Base-by-base conservation (phyloP, 2,888 invertebrate species). In the Phania funesta region DNA sequence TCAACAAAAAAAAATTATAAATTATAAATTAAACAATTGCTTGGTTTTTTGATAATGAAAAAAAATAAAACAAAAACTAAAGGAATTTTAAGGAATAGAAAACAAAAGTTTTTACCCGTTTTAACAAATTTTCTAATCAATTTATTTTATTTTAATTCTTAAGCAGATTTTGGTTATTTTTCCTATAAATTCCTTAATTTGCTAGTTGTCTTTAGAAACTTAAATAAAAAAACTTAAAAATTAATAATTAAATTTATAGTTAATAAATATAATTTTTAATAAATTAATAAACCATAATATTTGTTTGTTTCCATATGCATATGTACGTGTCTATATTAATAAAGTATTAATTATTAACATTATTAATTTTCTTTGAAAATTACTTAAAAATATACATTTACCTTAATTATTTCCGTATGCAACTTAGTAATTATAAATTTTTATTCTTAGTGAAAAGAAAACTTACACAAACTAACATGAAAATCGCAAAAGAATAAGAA, bases 281-380 rank as follows among this genome's bases (percentile, higher is more conserved):
- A 5, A 67, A 65, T 32, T 64, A 22, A 44, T 24, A 3, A 20
- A 6, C 38, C 18, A 65, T 38, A 46, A 54, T 35, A 46, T 65
- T 58, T 29, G 48, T 76, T 76, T 76, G 58, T 67, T 76, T 58
- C 24, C 50, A 13, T 22, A 52, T 73, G 32, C 16, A 41, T 60
- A 60, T 16, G 16, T 60, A 48, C 50, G 67, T 76, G 75, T 76
- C 75, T 76, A 76, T 50, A 74, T 64, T 54, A 46, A 64, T n/a
- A 2, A 76, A 20, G 48, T 56, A 62, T 74, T 18, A 60, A 74
- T 67, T 67, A 65, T 58, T 9, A 65, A 74, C 32, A 24, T 35
- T 22, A 48, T 5, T 56, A 44, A 52, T 77, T 77, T 64, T 70
- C 9, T 70, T 38, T 46, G 41, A 50, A 62, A 62, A 46, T 46